Evolutionary conservation across 2,888 invertebrate genomes (phyloP), one percentile per base, ranked within the genome.

Genomic region (Bombylius discolor): DNA sequence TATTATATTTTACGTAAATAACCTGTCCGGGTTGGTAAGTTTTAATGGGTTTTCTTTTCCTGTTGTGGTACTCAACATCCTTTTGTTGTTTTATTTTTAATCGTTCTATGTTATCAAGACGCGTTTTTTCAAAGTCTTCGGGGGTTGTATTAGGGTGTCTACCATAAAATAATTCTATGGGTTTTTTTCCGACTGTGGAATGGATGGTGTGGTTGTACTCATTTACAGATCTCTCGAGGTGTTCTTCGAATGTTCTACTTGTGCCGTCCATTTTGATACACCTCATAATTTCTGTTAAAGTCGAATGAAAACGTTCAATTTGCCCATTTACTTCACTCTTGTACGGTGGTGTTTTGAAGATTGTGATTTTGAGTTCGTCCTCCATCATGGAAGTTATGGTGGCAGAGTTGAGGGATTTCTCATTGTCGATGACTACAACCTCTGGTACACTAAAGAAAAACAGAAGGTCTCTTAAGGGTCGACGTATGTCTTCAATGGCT

Each of bases 381-480:
- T 56, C 56, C 31, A 58, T 31, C 47, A 56, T 52, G 13, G 52
- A 53, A 3, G 14, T 45, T 31, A 58, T 49, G 11, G 53, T 46
- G 12, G 42, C n/a, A 14, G 52, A 54, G 9, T 55, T 56, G 4
- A 56, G 36, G 3, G 56, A 51, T 33, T 49, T 51, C 50, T 56
- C 58, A 33, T 51, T 56, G 45, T 59, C 56, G 12, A 58, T 56
- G 2, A 59, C 57, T n/a, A 61, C 46, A 34, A 33, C 45, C 52
- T 58, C 54, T 6, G 59, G 61, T 13, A 60, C 49, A 23, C 58
- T 46, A 32, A 56, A 59, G n/a, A 51, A 52, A 14, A 52, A 57
- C 4, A 59, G 55, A 5, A 62, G 53, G 8, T 59, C 54, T 52
- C 57, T 44, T 39, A 61, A 39, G 7, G 54, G 56, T 47, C 47